Percentiles rank a stretch among this genome's conserved stretches.
These are phyloP conservation scores for Erebia epiphron DNA, from an alignment of 2,888 invertebrate species.

Conservation along the genomic window DNA sequence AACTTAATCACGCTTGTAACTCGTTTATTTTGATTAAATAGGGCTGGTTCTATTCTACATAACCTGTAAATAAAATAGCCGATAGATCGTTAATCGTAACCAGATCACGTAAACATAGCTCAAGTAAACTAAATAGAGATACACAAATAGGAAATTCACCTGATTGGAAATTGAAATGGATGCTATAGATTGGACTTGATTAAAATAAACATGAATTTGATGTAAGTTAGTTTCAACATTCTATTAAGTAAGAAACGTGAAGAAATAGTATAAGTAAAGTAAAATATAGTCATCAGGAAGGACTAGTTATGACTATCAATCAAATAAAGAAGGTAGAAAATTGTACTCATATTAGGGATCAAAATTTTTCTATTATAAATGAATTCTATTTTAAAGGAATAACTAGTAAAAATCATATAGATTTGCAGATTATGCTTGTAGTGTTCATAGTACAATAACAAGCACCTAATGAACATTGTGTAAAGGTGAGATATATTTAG, in stretches of 20 bases:
- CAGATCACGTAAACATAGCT: not conserved
- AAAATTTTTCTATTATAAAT: too few species aligned
- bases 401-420: too few species aligned
- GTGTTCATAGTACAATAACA: not conserved
- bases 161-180: not conserved
- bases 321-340: too few species aligned
- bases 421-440: not conserved
- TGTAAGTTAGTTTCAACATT: not conserved
- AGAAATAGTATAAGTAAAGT: not conserved
- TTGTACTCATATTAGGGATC: too few species aligned
- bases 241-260: not conserved
- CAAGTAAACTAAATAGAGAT: not conserved
- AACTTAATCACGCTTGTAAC: not conserved
- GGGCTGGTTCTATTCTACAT: not conserved
- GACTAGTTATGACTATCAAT: too few species aligned
- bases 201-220: not conserved
- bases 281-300: not conserved
- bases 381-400: too few species aligned
- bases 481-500: constrained; percentile 53
- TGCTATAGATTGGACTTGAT: not conserved
- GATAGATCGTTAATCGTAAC: constrained; percentile 6
- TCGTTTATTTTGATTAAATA: not conserved
- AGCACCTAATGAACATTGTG: constrained; percentile 3
- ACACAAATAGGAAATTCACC: not conserved
- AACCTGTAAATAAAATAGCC: not conserved